Conservation (phyloP, 2,113 vertebrate genomes). For the Amazona vittata region DNA sequence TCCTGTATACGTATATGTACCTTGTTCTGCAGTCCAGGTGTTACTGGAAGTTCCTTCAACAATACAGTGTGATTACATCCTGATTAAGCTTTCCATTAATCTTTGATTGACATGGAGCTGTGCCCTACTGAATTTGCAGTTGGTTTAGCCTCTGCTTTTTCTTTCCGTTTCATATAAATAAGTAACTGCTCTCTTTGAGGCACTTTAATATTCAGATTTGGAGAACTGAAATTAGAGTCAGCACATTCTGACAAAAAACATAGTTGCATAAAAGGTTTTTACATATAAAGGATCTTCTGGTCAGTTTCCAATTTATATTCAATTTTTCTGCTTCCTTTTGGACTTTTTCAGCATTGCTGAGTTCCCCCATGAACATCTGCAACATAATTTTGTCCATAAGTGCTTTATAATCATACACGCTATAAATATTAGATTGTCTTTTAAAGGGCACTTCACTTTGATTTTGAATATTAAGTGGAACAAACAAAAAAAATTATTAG, state of each 20-base stretch:
- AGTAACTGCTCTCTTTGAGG: constrained; percentile 41
- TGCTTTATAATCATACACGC: constrained; percentile 38
- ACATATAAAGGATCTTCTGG: constrained; percentile 59
- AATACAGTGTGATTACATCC: background rate
- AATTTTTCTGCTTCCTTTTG: constrained; percentile 51
- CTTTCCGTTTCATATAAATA: constrained; percentile 24
- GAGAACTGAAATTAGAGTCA: constrained; percentile 60
- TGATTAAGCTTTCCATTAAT: background rate
- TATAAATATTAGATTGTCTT: constrained; percentile 58
- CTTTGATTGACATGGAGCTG: background rate
- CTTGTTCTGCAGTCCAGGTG: background rate
- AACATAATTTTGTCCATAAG: constrained; percentile 43
- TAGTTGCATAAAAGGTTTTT: constrained; percentile 36
- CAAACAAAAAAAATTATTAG: constrained; percentile 45
- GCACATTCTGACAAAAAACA: constrained; percentile 26
- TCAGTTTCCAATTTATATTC: constrained; percentile 57
- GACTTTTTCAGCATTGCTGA: constrained; percentile 25
- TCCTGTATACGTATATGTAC: background rate
- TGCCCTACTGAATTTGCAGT: background rate
- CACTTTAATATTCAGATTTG: constrained; percentile 48
- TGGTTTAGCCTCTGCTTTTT: background rate
- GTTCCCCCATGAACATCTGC: constrained; percentile 50
- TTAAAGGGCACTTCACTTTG: constrained; percentile 53
- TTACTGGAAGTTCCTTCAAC: background rate
- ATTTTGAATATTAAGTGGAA: constrained; percentile 54